A percentile compares a stretch with the other conserved stretches of the same genome.
phyloP scores from a whole-genome alignment of 1,140 invertebrate species.

The Chironomus tepperi region DNA sequence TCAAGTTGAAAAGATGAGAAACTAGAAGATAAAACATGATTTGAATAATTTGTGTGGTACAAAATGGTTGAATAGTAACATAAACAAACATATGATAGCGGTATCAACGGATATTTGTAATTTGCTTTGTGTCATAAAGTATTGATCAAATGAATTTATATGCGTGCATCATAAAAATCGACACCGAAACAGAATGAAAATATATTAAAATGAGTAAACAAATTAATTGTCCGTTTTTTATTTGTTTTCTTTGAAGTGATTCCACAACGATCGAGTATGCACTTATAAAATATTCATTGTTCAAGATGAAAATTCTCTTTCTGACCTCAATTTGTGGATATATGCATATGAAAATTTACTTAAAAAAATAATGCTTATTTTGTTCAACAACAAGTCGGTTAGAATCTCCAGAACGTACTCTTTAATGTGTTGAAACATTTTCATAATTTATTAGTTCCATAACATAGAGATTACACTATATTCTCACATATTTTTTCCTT shows the following conservation, averaged over 20 bases:
- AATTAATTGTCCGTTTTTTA: background rate
- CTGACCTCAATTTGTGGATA: too few species aligned
- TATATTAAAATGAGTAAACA: background rate
- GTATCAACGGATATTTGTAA: background rate
- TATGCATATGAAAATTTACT: too few species aligned
- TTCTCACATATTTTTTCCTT: background rate
- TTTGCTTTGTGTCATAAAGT: background rate
- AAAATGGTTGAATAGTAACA: background rate
- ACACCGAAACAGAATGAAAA: background rate
- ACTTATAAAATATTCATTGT: too few species aligned
- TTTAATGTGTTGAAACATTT: background rate
- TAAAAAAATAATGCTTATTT: too few species aligned
- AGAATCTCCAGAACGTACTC: background rate
- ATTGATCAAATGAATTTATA: too few species aligned
- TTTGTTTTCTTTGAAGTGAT: too few species aligned
- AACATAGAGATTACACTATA: conserved; percentile 7
- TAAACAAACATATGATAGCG: conserved; percentile 13
- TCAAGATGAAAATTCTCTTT: too few species aligned
- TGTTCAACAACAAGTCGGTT: background rate
- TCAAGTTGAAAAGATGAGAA: too few species aligned
- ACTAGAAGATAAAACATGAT: background rate
- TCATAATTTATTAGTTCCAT: background rate
- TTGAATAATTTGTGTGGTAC: conserved; percentile 6
- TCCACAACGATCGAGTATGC: too few species aligned
- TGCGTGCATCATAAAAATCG: background rate